A percentile compares a stretch with the other conserved stretches of the same genome.
Evolutionary conservation across 2,113 vertebrate species (phyloP).

Genomic region (Engystomops pustulosus): DNA sequence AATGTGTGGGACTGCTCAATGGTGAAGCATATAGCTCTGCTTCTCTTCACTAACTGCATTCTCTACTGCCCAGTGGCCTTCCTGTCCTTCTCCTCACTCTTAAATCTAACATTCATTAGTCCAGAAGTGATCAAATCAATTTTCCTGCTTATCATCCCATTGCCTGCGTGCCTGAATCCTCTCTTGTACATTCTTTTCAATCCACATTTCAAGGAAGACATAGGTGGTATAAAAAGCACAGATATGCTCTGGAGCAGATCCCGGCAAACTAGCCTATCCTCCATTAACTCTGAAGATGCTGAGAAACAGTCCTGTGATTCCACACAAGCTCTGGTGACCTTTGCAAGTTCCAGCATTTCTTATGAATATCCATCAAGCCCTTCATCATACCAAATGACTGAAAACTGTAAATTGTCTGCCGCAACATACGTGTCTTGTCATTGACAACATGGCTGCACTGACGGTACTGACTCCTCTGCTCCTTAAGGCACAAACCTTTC

Average conservation of each 20-base stretch:
- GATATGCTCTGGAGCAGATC: slow-evolving; percentile 70
- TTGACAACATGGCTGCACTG: slow-evolving; percentile 59
- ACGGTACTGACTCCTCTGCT: not conserved
- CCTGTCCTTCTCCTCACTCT: slow-evolving; percentile 87
- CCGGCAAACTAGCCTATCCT: slow-evolving; percentile 74
- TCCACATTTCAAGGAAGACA: slow-evolving; percentile 87
- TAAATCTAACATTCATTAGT: slow-evolving; percentile 83
- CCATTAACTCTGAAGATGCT: slow-evolving; percentile 83
- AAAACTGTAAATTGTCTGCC: slow-evolving; percentile 74
- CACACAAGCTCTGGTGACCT: slow-evolving; percentile 86
- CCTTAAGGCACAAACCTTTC: not conserved
- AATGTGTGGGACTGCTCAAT: slow-evolving; percentile 81
- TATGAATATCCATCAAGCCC: slow-evolving; percentile 68
- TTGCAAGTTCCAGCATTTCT: slow-evolving; percentile 73
- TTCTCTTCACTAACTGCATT: slow-evolving; percentile 92
- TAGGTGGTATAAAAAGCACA: slow-evolving; percentile 77
- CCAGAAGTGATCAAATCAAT: slow-evolving; percentile 86
- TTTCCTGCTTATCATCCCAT: slow-evolving; percentile 85
- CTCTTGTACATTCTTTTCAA: slow-evolving; percentile 94
- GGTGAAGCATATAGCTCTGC: slow-evolving; percentile 87
- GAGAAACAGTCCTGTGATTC: slow-evolving; percentile 95
- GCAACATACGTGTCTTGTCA: slow-evolving; percentile 77
- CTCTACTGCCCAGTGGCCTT: slow-evolving; percentile 92
- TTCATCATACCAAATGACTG: slow-evolving; percentile 69
- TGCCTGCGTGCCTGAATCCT: slow-evolving; percentile 91